Evolutionary conservation across 2,113 vertebrate genomes (phyloP).

Genomic region (Osmerus eperlanus): DNA sequence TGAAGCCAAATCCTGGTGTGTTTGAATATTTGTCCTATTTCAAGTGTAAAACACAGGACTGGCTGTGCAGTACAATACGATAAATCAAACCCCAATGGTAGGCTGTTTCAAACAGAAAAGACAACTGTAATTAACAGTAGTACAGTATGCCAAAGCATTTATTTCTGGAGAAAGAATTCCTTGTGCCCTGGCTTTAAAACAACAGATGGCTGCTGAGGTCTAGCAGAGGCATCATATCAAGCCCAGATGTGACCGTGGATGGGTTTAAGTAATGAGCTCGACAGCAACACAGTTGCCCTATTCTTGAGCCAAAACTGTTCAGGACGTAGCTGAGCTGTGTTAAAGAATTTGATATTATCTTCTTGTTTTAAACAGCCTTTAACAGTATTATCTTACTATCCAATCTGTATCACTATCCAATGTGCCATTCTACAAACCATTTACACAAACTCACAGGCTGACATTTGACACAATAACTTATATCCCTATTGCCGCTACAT

Average conservation of each 20-base stretch:
- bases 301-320: neutral
- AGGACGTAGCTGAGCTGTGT: neutral
- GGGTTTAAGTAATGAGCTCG: neutral
- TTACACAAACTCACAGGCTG: no score
- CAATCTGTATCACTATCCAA: neutral
- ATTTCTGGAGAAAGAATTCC: neutral
- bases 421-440: neutral
- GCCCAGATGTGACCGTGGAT: conserved; percentile 29
- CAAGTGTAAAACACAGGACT: neutral
- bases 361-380: neutral
- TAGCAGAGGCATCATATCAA: conserved; percentile 14
- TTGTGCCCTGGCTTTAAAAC: neutral
- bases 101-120: neutral
- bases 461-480: no score
- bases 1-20: neutral
- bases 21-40: neutral
- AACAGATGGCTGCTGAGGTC: conserved; percentile 5
- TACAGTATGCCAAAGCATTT: neutral
- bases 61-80: neutral
- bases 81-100: neutral
- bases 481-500: no score
- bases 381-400: neutral
- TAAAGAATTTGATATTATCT: no score
- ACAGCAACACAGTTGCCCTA: neutral
- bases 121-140: neutral